These are phyloP conservation scores for Corythornis cristatus DNA, from an alignment of 2,113 vertebrate genomes.

Conservation along the genomic window DNA sequence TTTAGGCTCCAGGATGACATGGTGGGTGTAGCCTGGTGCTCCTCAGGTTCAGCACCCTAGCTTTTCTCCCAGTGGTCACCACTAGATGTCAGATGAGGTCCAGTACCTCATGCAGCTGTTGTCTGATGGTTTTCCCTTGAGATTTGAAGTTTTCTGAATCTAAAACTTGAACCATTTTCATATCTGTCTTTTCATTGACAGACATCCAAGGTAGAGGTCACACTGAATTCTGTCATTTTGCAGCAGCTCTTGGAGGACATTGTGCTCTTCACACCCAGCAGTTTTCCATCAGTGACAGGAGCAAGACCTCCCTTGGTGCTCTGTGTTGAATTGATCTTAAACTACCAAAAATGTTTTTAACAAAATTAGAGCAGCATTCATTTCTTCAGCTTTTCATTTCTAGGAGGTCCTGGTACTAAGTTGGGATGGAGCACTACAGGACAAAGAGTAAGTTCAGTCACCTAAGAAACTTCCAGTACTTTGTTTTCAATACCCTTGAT, in stretches of 20 bases:
- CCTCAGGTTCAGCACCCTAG: accelerated
- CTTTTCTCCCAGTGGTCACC: background rate
- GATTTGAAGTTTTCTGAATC: background rate
- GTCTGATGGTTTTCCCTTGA: background rate
- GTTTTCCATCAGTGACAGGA: background rate
- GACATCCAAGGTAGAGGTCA: background rate
- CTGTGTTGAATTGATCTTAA: background rate
- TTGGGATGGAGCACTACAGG: background rate
- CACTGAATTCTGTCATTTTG: background rate
- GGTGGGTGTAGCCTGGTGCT: background rate
- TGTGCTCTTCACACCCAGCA: background rate
- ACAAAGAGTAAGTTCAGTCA: background rate
- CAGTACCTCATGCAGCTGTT: background rate
- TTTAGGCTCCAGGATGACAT: too few relatives aligned
- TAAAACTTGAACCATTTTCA: background rate
- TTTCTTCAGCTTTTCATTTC: background rate
- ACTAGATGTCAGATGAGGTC: background rate
- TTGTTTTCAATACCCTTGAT: background rate
- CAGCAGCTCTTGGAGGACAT: accelerated
- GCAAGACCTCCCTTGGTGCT: background rate
- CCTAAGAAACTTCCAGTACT: background rate
- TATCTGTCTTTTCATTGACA: background rate
- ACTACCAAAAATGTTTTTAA: background rate
- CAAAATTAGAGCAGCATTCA: background rate
- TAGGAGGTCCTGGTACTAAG: background rate